Base-by-base conservation (phyloP, 2,113 vertebrate species). In the Sus scrofa region DNA sequence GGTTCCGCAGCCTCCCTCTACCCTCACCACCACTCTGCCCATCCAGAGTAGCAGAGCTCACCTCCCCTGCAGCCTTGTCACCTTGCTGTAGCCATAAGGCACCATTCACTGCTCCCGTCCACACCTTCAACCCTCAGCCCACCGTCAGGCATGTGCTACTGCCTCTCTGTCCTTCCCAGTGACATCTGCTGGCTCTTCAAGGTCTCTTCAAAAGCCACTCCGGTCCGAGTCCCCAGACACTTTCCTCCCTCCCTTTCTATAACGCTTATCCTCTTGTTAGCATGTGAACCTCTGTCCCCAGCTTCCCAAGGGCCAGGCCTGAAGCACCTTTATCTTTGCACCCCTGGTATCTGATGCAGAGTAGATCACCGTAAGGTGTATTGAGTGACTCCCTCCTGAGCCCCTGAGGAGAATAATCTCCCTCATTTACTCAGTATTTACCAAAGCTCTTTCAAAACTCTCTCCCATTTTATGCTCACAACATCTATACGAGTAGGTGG, bases 381-480 rank as follows among this genome's bases (percentile, higher is more conserved):
- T 32, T 84, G 52, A 78, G 15, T 19, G 39, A 78, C 70, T 87
- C 3, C 7, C 11, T 63, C 39, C 5, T 15, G 8, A 32, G 20
- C 12, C 20, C 30, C 52, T 74, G 68, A n/a, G 56, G 87, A 83
- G 50, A 87, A 87, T 11, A 39, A 50, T 37, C 22, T 75, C 79
- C 44, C 70, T 63, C 27, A 15, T 84, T 44, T 70, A 91, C 15
- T 62, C 52, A 44, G 78, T 30, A 58, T 54, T 94, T 93, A 73
- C n/a, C 27, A 27, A 92, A 84, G 34, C 7, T 27, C 44, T 68
- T 96, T 92, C n/a, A 82, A 79, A 95, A 50, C 22, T 71, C 58
- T 60, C 52, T 14, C 58, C 52, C 27, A 44, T 52, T 93, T 79
- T 62, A 37, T 63, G 26, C 30, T 32, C 37, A 60, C 13, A 26